Evolutionary conservation across 2,113 vertebrate species (phyloP).

Genomic region (Abramis brama): DNA sequence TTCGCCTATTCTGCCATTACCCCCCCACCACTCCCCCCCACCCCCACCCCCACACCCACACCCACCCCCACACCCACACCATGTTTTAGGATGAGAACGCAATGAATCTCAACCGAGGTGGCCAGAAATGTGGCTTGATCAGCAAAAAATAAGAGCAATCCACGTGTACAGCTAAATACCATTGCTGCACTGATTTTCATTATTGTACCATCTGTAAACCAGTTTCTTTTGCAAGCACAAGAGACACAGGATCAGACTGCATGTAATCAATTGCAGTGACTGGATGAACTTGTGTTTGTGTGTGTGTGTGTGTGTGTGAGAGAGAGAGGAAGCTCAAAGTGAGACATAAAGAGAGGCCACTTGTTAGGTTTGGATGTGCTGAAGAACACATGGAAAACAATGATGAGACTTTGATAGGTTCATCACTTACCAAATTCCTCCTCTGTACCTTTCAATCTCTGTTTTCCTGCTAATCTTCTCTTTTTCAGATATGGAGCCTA

Average conservation of each 20-base stretch:
- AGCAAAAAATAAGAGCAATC: constrained; percentile 42
- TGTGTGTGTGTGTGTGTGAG: neutral
- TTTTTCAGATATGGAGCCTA: constrained; percentile 44
- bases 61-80: neutral
- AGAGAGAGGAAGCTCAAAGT: neutral
- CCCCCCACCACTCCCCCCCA: no score
- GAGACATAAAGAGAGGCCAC: neutral
- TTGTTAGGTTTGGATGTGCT: neutral
- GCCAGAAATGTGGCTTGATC: constrained; percentile 8
- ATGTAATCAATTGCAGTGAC: neutral
- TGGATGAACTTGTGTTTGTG: neutral
- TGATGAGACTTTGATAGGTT: constrained; percentile 50
- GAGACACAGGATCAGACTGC: neutral
- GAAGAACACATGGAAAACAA: neutral
- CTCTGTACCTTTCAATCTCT: constrained; percentile 48
- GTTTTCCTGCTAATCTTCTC: constrained; percentile 20
- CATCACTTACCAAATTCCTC: constrained; percentile 52
- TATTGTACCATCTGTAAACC: constrained; percentile 34
- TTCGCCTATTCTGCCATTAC: neutral
- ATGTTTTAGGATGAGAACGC: neutral
- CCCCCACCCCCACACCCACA: neutral
- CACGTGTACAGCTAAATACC: constrained; percentile 34
- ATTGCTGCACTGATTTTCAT: constrained; percentile 37
- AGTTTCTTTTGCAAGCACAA: constrained; percentile 34
- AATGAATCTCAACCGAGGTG: neutral